Conservation (phyloP, 1,140 invertebrate species). For the Psix sp. region DNA sequence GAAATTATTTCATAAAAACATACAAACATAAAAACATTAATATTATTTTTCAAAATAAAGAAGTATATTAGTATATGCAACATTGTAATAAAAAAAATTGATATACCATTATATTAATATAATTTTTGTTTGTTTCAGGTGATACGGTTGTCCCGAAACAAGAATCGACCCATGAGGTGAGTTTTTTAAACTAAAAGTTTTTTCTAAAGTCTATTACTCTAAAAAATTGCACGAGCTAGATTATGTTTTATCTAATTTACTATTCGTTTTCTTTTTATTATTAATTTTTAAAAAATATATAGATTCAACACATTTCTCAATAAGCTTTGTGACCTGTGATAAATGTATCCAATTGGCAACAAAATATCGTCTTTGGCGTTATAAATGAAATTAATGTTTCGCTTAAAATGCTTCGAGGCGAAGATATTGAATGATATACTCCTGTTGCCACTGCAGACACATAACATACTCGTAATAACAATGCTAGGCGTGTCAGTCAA, state of each 20-base stretch:
- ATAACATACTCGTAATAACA: slow-evolving; percentile 71
- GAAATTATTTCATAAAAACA: no score
- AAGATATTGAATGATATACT: slow-evolving; percentile 55
- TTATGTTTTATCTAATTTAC: no score
- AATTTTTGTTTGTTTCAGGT: slow-evolving; percentile 43
- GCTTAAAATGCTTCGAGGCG: slow-evolving; percentile 47
- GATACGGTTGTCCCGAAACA: slow-evolving; percentile 27
- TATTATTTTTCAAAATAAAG: no score
- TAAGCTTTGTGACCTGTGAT: slow-evolving; percentile 6
- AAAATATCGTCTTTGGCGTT: slow-evolving; percentile 40
- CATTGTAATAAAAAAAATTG: neutral
- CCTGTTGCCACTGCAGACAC: slow-evolving; percentile 62
- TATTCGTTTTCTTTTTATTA: no score
- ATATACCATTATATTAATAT: slow-evolving; percentile 13
- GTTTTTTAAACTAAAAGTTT: slow-evolving; percentile 6
- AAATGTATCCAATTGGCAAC: slow-evolving; percentile 23
- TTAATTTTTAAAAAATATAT: no score
- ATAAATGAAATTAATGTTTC: slow-evolving; percentile 42
- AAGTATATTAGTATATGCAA: no score
- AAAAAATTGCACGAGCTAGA: no score
- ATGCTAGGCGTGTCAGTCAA: slow-evolving; percentile 72
- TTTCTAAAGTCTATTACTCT: neutral
- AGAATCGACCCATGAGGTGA: slow-evolving; percentile 35
- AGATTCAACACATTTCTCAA: no score
- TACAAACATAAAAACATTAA: no score